Evolutionary conservation across 2,797 vertebrate species (phyloP), one percentile per base, ranked within the genome.

Genomic region (Sitta carolinensis): DNA sequence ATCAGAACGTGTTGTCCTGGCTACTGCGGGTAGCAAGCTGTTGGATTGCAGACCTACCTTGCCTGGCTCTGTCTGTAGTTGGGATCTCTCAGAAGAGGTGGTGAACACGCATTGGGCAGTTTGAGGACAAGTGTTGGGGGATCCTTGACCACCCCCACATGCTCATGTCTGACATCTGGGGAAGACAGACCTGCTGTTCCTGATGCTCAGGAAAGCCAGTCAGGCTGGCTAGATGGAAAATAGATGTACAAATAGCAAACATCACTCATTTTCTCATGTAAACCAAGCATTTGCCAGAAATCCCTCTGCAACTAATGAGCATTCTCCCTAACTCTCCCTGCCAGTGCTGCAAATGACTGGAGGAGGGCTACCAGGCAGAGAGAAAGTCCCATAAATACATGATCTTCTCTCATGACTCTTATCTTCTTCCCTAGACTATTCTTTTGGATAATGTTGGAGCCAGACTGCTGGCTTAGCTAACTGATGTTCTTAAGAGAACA

Each of bases 401-500:
- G 25, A 2, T 77, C 15, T 67, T 58, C 34, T 93, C 23, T 80
- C 55, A 29, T 2, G 17, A n/a, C 25, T 78, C 54, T 72, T 81
- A 20, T n/a, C 76, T 75, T 87, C 64, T 67, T 76, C 61, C 63
- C 42, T 23, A 21, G 75, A 7, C 38, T 80, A 54, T 63, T 57
- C 42, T 74, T 83, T 61, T 29, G 73, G 38, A 25, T 43, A 67
- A 50, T 0, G 0, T 21, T 67, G 70, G 64, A 74, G 61, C 12
- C 67, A 77, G 78, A 18, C 47, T 83, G 50, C 59, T 84, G 81
- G 34, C 50, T 91, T 75, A 57, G 26, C 38, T 74, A 20, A 69
- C 34, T 43, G 48, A 79, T 36, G 58, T 72, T 94, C 90, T 77
- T 54, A 72, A 85, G 86, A 83, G 80, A 95, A 70, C 1, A 10